Percentiles rank a stretch among this genome's conserved stretches.
These are phyloP conservation scores for Saccostrea echinata DNA, from an alignment of 1,140 invertebrate species.

Conservation along the genomic window DNA sequence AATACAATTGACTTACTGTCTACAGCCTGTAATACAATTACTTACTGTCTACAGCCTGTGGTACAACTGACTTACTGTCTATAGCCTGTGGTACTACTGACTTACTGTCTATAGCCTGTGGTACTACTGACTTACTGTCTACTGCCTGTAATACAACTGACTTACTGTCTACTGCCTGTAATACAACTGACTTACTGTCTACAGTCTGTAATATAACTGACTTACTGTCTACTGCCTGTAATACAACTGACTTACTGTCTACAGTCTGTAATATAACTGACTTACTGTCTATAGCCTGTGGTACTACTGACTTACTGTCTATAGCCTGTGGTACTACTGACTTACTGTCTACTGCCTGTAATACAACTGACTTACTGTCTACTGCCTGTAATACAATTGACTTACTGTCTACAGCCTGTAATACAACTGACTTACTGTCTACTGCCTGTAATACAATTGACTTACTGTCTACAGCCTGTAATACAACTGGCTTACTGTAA, in stretches of 20 bases:
- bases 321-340: not conserved
- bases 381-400: not conserved
- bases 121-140: not conserved
- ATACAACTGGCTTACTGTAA: conserved; percentile 29
- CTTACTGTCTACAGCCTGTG: not conserved
- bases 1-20: not conserved
- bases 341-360: not conserved
- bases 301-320: no score
- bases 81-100: not conserved
- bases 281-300: conserved; percentile 29
- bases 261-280: no score
- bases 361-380: not conserved
- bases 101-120: not conserved
- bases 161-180: no score
- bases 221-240: no score
- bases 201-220: not conserved
- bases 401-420: not conserved
- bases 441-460: no score
- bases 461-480: not conserved
- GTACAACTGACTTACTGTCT: conserved; percentile 4
- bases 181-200: no score
- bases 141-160: no score
- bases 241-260: no score
- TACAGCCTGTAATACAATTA: no score
- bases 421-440: no score